Evolutionary conservation across 2,113 vertebrate species (phyloP), one percentile per base, ranked within the genome.

Genomic region (Tretioscincus oriximinensis): DNA sequence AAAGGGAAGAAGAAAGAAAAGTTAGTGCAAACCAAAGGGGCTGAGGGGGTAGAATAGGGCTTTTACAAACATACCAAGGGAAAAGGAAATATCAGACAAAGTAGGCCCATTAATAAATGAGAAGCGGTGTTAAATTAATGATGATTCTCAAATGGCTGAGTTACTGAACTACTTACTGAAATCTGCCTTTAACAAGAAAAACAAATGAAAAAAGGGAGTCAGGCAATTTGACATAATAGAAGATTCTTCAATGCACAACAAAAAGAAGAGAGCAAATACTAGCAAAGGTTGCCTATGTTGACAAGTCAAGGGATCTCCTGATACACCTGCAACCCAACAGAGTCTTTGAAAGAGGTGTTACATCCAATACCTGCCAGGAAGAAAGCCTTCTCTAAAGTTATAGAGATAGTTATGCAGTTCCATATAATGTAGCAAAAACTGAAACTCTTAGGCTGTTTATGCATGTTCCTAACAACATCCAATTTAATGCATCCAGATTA

Each of bases 111-210:
- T 91, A 93, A 92, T 92, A 93, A 93, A 92, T 93, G 90, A 93
- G 91, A 87, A 91, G 89, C 89, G 90, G 88, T 92, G 91, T 89
- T 92, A 93, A 93, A 93, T 93, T 93, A 92, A 91, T 92, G 90
- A 92, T 91, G 92, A 93, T 89, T 81, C 90, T 93, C 91, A 92
- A 92, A 93, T 89, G 90, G 86, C 90, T 91, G 89, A 90, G 87
- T 89, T 90, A 87, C 89, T 88, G 90, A 92, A 91, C 87, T 93
- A 91, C 90, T 89, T 91, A 90, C 86, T 87, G 87, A 92, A 88
- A 89, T 77, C 77, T 89, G 87, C 86, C 85, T 85, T 82, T 85
- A 93, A 90, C 85, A 85, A 90, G 91, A 84, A 87, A 88, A 91
- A 87, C 86, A 89, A 88, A 84, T 68, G 61, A 89, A 80, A 88